Conservation (phyloP, 2,797 vertebrate species). For the Tokudaia tokunoshimensis region DNA sequence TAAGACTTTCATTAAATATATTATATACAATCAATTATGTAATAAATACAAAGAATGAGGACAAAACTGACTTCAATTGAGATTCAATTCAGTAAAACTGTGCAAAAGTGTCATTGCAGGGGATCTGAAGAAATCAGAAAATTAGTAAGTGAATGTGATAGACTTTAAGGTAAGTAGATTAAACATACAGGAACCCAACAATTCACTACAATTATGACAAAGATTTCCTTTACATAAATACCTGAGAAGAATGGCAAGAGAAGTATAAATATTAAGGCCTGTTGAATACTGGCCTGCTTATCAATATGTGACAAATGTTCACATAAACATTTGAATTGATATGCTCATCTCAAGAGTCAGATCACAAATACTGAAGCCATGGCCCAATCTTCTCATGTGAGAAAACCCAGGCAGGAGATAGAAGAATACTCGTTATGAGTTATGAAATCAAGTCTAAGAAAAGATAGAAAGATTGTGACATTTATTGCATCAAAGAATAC, state of each 20-base stretch:
- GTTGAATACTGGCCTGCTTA: not conserved
- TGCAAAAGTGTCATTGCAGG: not conserved
- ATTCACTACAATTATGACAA: not conserved
- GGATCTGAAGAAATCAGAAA: not conserved
- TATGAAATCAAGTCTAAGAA: not conserved
- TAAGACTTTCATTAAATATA: not conserved
- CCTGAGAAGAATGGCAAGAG: not conserved
- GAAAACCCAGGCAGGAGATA: not conserved
- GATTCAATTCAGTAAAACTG: not conserved
- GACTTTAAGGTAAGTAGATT: not conserved
- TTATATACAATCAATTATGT: not conserved
- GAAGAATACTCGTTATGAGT: not conserved
- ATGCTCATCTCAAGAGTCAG: not conserved
- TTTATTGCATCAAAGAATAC: not conserved
- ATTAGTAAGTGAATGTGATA: not conserved
- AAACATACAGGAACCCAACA: not conserved
- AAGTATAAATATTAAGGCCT: not conserved
- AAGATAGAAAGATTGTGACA: not conserved
- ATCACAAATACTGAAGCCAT: not conserved
- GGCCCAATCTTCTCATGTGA: not conserved
- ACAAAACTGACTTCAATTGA: not conserved
- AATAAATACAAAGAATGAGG: not conserved
- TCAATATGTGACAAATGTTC: not conserved
- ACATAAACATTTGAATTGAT: not conserved
- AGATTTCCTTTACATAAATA: not conserved